Conservation (phyloP, 92 coral and sea anemone genomes). For the Zoanthus gigantus region DNA sequence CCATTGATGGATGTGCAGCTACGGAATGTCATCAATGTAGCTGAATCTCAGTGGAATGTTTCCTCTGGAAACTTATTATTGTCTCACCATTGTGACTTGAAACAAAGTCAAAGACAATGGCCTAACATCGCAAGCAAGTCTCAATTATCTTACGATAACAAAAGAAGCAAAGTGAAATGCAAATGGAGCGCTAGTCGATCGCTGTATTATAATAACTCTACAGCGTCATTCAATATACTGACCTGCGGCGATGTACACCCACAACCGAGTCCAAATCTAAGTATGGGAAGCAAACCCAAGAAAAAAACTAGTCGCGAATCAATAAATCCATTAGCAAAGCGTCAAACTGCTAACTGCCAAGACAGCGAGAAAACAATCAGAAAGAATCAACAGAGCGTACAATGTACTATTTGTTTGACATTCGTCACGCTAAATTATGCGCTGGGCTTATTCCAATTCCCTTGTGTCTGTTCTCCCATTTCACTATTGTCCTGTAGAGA, state of each 20-base stretch:
- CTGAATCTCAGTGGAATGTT: too few relatives aligned
- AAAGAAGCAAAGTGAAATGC: background rate
- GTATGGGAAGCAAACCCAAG: background rate
- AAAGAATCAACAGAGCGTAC: conserved; percentile 43
- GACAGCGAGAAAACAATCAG: conserved; percentile 49
- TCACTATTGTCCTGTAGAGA: conserved; percentile 42
- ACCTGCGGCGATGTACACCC: background rate
- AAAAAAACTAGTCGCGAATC: too few relatives aligned
- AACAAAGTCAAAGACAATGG: background rate
- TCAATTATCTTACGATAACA: conserved; percentile 21
- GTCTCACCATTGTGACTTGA: too few relatives aligned
- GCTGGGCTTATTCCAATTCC: conserved; percentile 49
- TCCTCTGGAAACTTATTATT: too few relatives aligned
- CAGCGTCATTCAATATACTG: too few relatives aligned
- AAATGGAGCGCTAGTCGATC: too few relatives aligned
- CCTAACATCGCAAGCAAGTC: conserved; percentile 36
- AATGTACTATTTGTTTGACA: conserved; percentile 35
- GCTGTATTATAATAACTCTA: too few relatives aligned
- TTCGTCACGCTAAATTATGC: conserved; percentile 49
- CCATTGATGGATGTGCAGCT: too few relatives aligned
- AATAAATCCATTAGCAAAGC: background rate
- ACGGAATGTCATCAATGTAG: too few relatives aligned
- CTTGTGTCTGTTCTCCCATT: conserved; percentile 53
- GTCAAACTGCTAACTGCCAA: conserved; percentile 30
- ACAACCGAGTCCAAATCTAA: conserved; percentile 33